These are phyloP conservation scores for Embiotoca jacksoni DNA, from an alignment of 2,113 vertebrate genomes.

Conservation along the genomic window DNA sequence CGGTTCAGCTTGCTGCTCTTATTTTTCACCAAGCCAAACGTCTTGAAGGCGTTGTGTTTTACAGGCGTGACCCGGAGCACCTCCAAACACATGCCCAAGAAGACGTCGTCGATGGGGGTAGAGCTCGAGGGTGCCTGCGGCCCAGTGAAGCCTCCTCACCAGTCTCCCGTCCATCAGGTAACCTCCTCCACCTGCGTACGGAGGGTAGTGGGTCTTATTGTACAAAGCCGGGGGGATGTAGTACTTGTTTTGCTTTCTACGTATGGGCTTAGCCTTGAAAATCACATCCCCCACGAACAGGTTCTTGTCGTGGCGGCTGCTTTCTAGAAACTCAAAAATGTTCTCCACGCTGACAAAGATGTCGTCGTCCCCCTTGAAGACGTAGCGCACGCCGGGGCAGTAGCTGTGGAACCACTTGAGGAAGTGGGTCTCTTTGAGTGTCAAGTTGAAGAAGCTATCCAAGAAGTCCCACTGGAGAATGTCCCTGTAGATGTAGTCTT, in stretches of 20 bases:
- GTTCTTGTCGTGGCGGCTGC: constrained; percentile 74
- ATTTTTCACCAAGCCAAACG: constrained; percentile 93
- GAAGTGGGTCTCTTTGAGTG: constrained; percentile 97
- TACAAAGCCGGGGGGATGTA: constrained; percentile 91
- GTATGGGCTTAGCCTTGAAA: constrained; percentile 90
- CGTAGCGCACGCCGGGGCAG: constrained; percentile 85
- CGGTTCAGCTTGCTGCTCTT: constrained; percentile 94
- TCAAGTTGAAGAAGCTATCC: constrained; percentile 98
- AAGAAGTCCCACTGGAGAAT: constrained; percentile 98
- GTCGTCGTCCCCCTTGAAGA: constrained; percentile 96
- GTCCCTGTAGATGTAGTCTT: constrained; percentile 92
- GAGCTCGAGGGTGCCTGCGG: constrained; percentile 89
- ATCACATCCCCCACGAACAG: constrained; percentile 94
- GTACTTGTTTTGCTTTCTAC: constrained; percentile 95
- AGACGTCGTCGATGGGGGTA: constrained; percentile 97
- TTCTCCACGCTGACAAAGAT: constrained; percentile 93
- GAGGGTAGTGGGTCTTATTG: constrained; percentile 90
- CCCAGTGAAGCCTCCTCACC: constrained; percentile 86
- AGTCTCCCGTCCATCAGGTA: constrained; percentile 92
- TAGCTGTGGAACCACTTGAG: constrained; percentile 95
- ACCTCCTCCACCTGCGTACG: constrained; percentile 94
- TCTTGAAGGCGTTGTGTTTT: constrained; percentile 94
- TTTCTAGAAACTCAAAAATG: constrained; percentile 91
- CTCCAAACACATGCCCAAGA: constrained; percentile 96
- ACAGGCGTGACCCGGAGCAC: constrained; percentile 88